Conservation (phyloP, 2,797 vertebrate species). For the Semaprochilodus insignis region DNA sequence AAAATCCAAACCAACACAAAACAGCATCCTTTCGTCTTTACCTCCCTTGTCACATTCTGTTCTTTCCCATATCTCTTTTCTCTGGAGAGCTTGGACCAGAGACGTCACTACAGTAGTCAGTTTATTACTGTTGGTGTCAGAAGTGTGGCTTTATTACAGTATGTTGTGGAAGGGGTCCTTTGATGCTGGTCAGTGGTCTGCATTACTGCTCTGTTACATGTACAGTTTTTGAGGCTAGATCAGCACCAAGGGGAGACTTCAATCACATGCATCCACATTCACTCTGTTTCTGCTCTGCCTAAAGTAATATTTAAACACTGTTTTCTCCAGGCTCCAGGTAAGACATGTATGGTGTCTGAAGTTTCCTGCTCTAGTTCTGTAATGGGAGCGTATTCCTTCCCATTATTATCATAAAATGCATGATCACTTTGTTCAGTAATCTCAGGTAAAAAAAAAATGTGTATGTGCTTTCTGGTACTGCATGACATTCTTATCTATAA, state of each 20-base stretch:
- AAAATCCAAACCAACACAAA: slow-evolving; percentile 6
- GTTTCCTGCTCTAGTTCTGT: no score
- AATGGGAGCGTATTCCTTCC: no score
- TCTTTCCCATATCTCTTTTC: not conserved
- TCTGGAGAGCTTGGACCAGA: not conserved
- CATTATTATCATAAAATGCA: no score
- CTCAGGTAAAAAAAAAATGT: no score
- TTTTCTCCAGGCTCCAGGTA: not conserved
- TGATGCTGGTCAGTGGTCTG: not conserved
- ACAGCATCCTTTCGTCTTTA: slow-evolving; percentile 22
- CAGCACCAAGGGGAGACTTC: slow-evolving; percentile 3
- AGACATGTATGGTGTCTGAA: no score
- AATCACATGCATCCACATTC: not conserved
- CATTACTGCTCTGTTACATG: not conserved
- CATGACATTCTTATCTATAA: no score
- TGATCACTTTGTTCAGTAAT: no score
- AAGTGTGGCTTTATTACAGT: not conserved
- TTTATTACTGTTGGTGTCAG: not conserved
- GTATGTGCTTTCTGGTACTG: no score
- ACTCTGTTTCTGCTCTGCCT: not conserved
- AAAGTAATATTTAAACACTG: not conserved
- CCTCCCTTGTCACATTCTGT: not conserved
- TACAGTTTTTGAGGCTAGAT: not conserved
- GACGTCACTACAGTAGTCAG: not conserved
- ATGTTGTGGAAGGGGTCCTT: not conserved